Conservation (phyloP, 2,797 vertebrate species). For the Atherinosoma microstoma region DNA sequence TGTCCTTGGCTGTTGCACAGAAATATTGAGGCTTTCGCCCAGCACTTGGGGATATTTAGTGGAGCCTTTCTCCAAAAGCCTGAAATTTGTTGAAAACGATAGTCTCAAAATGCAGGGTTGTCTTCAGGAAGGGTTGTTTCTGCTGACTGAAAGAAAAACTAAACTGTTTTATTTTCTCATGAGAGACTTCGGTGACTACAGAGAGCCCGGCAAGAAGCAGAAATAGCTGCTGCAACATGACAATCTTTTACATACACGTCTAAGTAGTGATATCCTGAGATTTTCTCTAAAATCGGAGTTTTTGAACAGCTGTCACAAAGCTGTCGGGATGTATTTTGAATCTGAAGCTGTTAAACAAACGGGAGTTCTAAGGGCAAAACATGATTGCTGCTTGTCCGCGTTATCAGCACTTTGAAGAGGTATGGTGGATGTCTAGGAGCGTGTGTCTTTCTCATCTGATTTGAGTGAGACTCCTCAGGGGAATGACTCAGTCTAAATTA, state of each 20-base stretch:
- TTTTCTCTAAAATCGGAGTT: not conserved
- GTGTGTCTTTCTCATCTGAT: conserved; percentile 27
- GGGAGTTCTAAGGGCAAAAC: not conserved
- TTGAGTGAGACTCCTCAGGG: conserved; percentile 36
- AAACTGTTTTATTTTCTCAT: conserved; percentile 39
- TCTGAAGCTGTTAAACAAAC: conserved; percentile 5
- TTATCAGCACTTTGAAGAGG: conserved; percentile 1
- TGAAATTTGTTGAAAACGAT: conserved; percentile 57
- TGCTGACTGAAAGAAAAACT: conserved; percentile 56
- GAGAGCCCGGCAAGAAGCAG: not conserved
- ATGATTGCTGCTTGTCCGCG: conserved; percentile 8
- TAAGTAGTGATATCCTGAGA: not conserved
- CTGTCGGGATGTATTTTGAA: conserved; percentile 6
- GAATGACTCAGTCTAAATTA: conserved; percentile 40
- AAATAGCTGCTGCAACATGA: conserved; percentile 1
- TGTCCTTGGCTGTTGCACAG: conserved; percentile 43
- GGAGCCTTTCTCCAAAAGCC: conserved; percentile 60
- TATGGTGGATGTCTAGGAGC: not conserved
- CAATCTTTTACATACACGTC: not conserved
- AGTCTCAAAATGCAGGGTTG: conserved; percentile 59
- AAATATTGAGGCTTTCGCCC: conserved; percentile 59
- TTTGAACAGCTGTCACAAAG: not conserved
- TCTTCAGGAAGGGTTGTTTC: conserved; percentile 44
- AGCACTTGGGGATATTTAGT: conserved; percentile 66
- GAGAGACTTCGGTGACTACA: not conserved